These are phyloP conservation scores for Coelogynopora nodosa DNA, from an alignment of 2,888 invertebrate genomes.

Conservation along the genomic window DNA sequence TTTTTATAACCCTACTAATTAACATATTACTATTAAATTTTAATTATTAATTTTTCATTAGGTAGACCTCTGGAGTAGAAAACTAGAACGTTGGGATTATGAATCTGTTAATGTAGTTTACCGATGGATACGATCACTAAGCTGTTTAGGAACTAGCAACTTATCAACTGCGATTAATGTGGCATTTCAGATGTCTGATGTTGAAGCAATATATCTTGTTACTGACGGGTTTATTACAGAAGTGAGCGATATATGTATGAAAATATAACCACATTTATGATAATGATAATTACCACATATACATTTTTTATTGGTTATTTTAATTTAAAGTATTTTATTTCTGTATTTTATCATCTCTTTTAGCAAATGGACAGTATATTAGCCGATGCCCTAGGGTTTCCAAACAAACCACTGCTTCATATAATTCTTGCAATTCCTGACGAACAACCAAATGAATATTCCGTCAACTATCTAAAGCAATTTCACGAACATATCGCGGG, in stretches of 20 bases:
- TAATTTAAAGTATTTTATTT: too few relatives aligned
- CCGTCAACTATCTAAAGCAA: neutral
- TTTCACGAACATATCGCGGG: neutral
- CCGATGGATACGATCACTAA: neutral
- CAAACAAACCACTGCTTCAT: too few relatives aligned
- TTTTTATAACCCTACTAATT: too few relatives aligned
- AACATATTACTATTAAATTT: too few relatives aligned
- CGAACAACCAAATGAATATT: neutral
- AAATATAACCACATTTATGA: too few relatives aligned
- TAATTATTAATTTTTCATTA: too few relatives aligned
- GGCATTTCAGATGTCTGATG: neutral
- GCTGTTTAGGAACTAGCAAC: neutral
- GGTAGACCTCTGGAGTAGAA: neutral
- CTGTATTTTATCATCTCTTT: too few relatives aligned
- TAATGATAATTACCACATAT: too few relatives aligned
- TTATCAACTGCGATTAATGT: neutral
- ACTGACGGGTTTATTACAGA: neutral
- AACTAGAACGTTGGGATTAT: neutral
- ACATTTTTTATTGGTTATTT: too few relatives aligned
- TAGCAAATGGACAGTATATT: too few relatives aligned
- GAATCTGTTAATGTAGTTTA: neutral
- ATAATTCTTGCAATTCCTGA: neutral
- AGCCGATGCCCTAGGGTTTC: too few relatives aligned
- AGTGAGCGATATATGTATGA: neutral
- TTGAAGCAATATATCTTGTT: neutral